Percentiles rank a stretch among this genome's conserved stretches.
phyloP scores from a whole-genome alignment of 2,888 invertebrate genomes.

The Tipula helvola region DNA sequence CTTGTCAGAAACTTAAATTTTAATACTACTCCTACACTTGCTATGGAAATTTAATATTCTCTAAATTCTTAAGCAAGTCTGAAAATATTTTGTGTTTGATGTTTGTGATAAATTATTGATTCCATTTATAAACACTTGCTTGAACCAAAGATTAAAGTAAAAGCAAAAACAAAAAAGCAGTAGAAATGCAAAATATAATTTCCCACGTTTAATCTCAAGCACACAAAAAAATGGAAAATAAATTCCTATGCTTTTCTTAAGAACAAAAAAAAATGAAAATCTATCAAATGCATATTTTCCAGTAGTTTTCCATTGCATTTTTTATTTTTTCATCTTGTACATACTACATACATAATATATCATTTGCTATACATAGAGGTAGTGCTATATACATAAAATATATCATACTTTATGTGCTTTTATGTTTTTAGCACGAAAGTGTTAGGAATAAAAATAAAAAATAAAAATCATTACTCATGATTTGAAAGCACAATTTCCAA shows the following conservation, averaged over 20 bases:
- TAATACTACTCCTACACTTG: background rate
- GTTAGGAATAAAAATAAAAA: background rate
- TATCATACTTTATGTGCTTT: background rate
- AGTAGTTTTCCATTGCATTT: background rate
- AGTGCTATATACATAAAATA: background rate
- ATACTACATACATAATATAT: too few species aligned
- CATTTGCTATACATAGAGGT: too few species aligned
- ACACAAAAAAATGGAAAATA: background rate
- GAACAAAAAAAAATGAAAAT: background rate
- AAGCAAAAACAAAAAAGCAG: background rate
- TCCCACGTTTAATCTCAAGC: background rate
- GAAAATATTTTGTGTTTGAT: background rate
- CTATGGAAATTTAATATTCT: too few species aligned
- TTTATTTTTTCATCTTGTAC: background rate
- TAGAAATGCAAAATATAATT: background rate
- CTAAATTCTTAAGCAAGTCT: background rate
- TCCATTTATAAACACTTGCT: background rate
- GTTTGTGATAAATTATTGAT: background rate
- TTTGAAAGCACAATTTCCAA: background rate
- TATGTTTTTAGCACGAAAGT: background rate
- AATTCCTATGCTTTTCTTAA: background rate
- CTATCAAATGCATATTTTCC: background rate
- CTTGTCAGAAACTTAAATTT: too few species aligned
- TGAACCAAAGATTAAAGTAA: background rate
- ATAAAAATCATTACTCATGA: background rate